Evolutionary conservation across 2,888 invertebrate species (phyloP), one percentile per base, ranked within the genome.

Genomic region (Archips xylosteana): DNA sequence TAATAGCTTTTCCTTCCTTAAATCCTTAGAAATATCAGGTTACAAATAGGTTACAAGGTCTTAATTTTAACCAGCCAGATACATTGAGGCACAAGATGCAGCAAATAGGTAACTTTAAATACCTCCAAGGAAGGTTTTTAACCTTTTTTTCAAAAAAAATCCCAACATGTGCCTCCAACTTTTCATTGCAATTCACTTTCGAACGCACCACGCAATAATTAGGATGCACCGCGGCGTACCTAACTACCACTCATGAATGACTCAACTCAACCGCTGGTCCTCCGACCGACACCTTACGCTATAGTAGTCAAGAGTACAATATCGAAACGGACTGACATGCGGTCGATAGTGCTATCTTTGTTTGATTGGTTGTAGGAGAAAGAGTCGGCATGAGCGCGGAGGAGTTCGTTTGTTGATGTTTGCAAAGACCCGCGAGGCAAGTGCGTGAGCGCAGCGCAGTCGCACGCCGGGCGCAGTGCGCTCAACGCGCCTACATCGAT

Each of bases 381-480:
- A 74, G 66, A 57, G 74, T 51, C 32, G 49, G 47, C 36, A 51
- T 59, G 63, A 59, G 15, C 2, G 42, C 39, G 45, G 45, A 47
- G 13, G 45, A 23, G 10, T 15, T 36, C 15, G 47, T 45, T 51
- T 60, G 68, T 60, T 54, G 23, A 34, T 64, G 39, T 60, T 70
- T 51, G 45, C 34, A 51, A 57, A 39, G 51, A 61, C 45, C 39
- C 47, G 66, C 15, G 65, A 70, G 67, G 63, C 60, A 65, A 60
- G 34, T 61, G 67, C 75, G 71, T 70, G 59, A 59, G 49, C 69
- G 70, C 74, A 75, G 74, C 23, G 23, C 74, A 75, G 75, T 75
- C 75, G 75, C 75, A 74, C 72, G 71, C 70, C 64, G 74, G 67
- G 71, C 77, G 77, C 72, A 70, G 73, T 60, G 75, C 75, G 76